These are phyloP conservation scores for Telmatochromis bifrenatus DNA, from an alignment of 2,113 vertebrate species.

Conservation along the genomic window DNA sequence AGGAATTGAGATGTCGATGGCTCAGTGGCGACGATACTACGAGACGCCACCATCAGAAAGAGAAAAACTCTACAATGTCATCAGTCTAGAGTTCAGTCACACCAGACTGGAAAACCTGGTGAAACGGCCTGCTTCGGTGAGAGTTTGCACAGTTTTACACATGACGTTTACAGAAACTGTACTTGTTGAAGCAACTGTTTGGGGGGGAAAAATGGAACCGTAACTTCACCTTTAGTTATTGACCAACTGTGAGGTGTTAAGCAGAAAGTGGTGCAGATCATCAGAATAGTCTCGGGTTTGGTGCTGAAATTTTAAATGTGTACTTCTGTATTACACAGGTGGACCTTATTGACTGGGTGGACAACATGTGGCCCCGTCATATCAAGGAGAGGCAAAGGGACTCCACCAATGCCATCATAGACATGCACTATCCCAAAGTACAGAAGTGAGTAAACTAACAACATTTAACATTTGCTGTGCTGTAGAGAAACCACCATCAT, in stretches of 20 bases:
- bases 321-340: slow-evolving; percentile 71
- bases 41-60: slow-evolving; percentile 89
- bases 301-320: neutral
- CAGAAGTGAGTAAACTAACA: slow-evolving; percentile 80
- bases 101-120: slow-evolving; percentile 95
- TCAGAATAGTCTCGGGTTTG: neutral
- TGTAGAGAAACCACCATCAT: neutral
- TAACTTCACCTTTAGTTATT: neutral
- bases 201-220: accelerated
- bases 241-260: neutral
- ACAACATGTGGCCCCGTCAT: slow-evolving; percentile 98
- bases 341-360: slow-evolving; percentile 98
- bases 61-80: slow-evolving; percentile 97
- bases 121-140: slow-evolving; percentile 89
- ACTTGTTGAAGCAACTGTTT: neutral
- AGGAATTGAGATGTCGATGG: slow-evolving; percentile 99
- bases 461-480: neutral
- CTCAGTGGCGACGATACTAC: slow-evolving; percentile 96
- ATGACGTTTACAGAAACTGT: neutral
- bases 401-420: slow-evolving; percentile 93
- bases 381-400: slow-evolving; percentile 96
- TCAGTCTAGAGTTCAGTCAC: slow-evolving; percentile 97
- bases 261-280: neutral
- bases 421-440: slow-evolving; percentile 99
- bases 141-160: neutral